Percentiles rank a stretch among this genome's conserved stretches.
These are phyloP conservation scores for Drosophila kuntzei DNA, from an alignment of 2,888 invertebrate genomes.

Conservation along the genomic window DNA sequence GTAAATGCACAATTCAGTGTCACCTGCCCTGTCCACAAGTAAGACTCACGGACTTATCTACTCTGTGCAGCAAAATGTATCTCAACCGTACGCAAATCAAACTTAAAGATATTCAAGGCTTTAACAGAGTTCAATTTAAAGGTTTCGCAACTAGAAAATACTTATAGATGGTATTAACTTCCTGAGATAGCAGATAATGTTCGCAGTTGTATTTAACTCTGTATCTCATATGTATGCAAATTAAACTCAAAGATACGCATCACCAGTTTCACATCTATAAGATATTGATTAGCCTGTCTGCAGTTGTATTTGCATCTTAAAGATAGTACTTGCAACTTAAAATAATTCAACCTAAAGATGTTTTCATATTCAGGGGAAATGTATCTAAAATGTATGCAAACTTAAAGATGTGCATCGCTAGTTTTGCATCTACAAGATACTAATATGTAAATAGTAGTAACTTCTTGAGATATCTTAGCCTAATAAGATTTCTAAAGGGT, in stretches of 20 bases:
- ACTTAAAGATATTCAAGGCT: background rate
- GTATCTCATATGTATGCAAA: slow-evolving; percentile 3
- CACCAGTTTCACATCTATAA: background rate
- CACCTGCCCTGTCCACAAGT: slow-evolving; percentile 39
- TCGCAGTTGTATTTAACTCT: no score
- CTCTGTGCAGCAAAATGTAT: background rate
- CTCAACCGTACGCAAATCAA: slow-evolving; percentile 1
- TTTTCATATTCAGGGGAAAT: no score
- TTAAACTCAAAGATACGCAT: slow-evolving; percentile 1
- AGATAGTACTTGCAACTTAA: background rate
- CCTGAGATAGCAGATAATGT: background rate
- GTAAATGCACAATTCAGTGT: slow-evolving; percentile 2
- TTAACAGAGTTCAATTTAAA: no score
- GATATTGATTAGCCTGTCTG: background rate
- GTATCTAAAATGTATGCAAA: no score
- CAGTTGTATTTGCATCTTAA: background rate
- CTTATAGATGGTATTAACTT: background rate
- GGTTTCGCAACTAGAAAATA: background rate
- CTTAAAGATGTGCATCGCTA: no score
- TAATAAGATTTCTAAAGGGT: no score
- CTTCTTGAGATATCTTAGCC: no score
- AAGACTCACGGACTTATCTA: background rate
- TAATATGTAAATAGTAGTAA: background rate
- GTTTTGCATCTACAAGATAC: background rate
- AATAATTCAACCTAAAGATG: background rate